Evolutionary conservation across 2,888 invertebrate species (phyloP), one percentile per base, ranked within the genome.

Genomic region (Mactromeris polynyma): DNA sequence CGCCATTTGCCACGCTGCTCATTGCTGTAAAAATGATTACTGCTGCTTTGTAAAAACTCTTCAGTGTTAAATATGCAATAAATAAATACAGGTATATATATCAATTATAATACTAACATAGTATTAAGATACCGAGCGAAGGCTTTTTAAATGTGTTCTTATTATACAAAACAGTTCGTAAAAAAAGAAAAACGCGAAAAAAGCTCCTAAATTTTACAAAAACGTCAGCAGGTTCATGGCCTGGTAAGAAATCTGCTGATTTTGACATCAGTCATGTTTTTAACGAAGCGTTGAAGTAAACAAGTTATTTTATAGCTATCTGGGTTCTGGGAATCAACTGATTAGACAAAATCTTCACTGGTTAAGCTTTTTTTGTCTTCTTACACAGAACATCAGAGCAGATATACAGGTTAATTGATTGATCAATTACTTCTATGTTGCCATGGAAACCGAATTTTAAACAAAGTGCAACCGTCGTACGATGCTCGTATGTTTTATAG

Each of bases 281-380:
- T 26, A 83, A 83, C 46, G 83, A 83, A 83, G 83, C 83, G 42
- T 83, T 73, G 83, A 83, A 46, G 46, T 36, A 83, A 83, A 83
- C 83, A 83, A 83, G 42, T 73, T 83, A 73, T 42, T 40, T 69
- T 40, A 40, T 40, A 64, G 26, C 26, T 4, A n/a, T 11, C 26
- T 26, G 58, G n/a, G 58, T 4, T 64, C 58, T 64, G 58, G n/a
- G 26, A 64, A 64, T 64, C 58, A 26, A 46, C 6, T 46, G 58
- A 58, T 19, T 21, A 4, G 6, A 14, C 17, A 33, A 73, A 73
- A 73, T 36, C 0, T 73, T 73, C 14, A 7, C 73, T 73, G 33
- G 19, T 9, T 11, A 7, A 73, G 73, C n/a, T n/a, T n/a, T 36
- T 36, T n/a, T 36, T 73, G 36, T 33, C 33, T 36, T 33, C 36